Conservation (phyloP, 2,113 vertebrate genomes). For the Anthoscopus minutus region DNA sequence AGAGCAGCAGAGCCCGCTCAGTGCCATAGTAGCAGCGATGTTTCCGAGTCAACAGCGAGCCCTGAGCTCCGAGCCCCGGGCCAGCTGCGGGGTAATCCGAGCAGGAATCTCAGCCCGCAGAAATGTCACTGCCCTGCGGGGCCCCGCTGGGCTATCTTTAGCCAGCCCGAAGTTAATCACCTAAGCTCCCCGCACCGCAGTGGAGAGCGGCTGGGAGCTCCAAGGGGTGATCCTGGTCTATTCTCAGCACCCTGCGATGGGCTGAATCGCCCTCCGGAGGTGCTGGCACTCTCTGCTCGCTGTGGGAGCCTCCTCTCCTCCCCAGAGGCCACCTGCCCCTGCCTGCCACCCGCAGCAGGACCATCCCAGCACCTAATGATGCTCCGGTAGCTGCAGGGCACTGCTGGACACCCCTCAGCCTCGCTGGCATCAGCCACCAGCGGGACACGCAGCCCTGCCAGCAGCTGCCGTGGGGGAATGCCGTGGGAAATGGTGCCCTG, state of each 20-base stretch:
- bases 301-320: background rate
- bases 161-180: background rate
- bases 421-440: background rate
- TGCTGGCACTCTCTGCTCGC: background rate
- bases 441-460: background rate
- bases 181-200: background rate
- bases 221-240: constrained; percentile 32
- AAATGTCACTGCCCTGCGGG: background rate
- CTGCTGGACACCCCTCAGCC: background rate
- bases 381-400: background rate
- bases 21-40: constrained; percentile 6
- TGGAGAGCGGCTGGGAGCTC: constrained; percentile 36
- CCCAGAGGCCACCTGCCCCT: background rate
- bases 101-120: background rate
- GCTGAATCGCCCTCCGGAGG: background rate
- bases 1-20: background rate
- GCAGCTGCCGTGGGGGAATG: background rate
- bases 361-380: background rate
- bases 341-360: background rate
- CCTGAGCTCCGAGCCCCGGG: background rate
- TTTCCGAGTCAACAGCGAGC: constrained; percentile 21
- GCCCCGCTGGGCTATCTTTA: constrained; percentile 29
- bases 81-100: constrained; percentile 38
- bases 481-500: background rate
- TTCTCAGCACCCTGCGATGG: background rate